Evolutionary conservation across 2,888 invertebrate species (phyloP), one percentile per base, ranked within the genome.

Genomic region (Melanostoma mellinum): DNA sequence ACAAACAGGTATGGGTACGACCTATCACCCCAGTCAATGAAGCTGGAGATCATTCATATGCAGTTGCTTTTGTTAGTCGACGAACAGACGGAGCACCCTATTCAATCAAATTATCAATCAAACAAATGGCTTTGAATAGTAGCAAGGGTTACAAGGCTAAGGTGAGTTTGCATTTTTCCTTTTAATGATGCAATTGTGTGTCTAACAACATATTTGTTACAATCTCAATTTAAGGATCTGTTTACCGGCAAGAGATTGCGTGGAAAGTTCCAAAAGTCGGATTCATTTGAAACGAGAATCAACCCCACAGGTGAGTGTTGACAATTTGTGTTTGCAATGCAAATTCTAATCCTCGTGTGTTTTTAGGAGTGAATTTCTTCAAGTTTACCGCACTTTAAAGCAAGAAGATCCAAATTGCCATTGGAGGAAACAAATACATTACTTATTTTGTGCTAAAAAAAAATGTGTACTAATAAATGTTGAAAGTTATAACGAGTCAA

Each of bases 1-100:
- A 6, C 46, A 4, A 33, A 30, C 9, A 91, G 91, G 89, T 90
- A 60, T 92, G 92, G 92, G 87, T 88, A 1, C 88, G 92, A 77
- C 91, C 91, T 44, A 89, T 92, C 32, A 87, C 87, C 3, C 92
- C 92, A 0, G 80, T 88, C 2, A 85, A 80, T 33, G 71, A 65
- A 3, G 77, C 52, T 33, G 89, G 88, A n/a, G 86, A 91, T 42
- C 86, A 90, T 86, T 94, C 92, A 1, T 92, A 90, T 87, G 92
- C 92, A 2, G 87, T 92, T 9, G 92, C 92, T 38, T 91, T 92
- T 85, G 90, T 91, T 2, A 92, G 91, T 77, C 89, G 89, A 3
- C 90, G 92, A 1, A 81, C 88, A 3, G 92, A 92, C 87, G 92
- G 92, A 8, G 87, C 89, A 10, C 92, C 92, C 2, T 89, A 88